Evolutionary conservation across 2,888 invertebrate genomes (phyloP), one percentile per base, ranked within the genome.

Genomic region (Syritta pipiens): DNA sequence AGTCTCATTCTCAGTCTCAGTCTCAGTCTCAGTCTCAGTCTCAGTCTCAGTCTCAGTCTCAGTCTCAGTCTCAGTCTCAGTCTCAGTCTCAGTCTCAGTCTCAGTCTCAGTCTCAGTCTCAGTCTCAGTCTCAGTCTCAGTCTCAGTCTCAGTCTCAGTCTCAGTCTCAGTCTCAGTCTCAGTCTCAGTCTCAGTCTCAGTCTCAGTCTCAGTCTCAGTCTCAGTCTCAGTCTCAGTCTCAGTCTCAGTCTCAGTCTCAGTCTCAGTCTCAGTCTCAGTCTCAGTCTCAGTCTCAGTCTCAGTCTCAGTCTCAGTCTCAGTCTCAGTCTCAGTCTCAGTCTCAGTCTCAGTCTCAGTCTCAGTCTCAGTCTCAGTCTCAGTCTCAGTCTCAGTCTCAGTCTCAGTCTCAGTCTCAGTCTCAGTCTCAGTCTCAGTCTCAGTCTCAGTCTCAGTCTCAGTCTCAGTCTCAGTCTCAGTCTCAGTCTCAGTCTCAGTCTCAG

Each of bases 401-500:
- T 22, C 46, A 46, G 46, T 46, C 46, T 22, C 46, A 46, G 22
- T 46, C 46, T 22, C 26, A 46, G 26, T 46, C 46, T 22, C 46
- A 24, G 10, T 46, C 46, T 22, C 26, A 46, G 46, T 46, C 46
- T 22, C 46, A 46, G 22, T 46, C 46, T 22, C 46, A 26, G 46
- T 46, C 46, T 22, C 46, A 46, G 22, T 46, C 26, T 22, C 46
- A 46, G 46, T 46, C 46, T 22, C 46, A 46, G 22, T 46, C 46
- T 22, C 46, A 46, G 26, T 46, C 46, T 10, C 26, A 46, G 22
- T 24, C 46, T 22, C 26, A 46, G 10, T 46, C 46, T 22, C 46
- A 46, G 22, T 24, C 26, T 22, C 7, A 46, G 10, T 46, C 46
- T 22, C 46, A 51, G 28, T 51, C 51, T 17, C 7, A 51, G 32